A percentile compares a stretch with the other conserved stretches of the same genome.
Conservation (phyloP, 2,797 vertebrate species). For the Schizothorax lantsangensis region DNA sequence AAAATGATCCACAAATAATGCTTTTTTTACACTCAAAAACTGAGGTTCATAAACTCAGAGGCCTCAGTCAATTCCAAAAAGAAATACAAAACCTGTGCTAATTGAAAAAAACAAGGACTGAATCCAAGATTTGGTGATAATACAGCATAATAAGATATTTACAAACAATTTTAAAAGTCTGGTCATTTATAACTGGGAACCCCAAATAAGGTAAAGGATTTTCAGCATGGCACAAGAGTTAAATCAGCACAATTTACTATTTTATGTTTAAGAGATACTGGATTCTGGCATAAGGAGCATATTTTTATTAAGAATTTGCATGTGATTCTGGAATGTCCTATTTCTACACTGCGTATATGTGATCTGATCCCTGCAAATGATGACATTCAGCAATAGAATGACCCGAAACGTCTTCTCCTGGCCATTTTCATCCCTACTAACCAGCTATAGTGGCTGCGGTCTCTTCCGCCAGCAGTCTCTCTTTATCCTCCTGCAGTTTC, state of each 20-base stretch:
- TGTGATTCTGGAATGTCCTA: not conserved
- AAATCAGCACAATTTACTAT: not conserved
- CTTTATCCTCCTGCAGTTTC: conserved; percentile 84
- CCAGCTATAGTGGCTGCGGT: conserved; percentile 85
- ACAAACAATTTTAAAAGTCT: not conserved
- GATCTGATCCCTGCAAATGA: not conserved
- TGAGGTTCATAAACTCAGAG: not conserved
- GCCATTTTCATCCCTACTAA: conserved; percentile 53
- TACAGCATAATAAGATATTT: not conserved
- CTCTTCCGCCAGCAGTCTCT: conserved; percentile 81
- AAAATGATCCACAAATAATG: not conserved
- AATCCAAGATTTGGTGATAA: not conserved
- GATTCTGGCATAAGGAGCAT: not conserved
- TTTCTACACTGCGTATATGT: not conserved
- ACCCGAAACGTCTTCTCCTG: not conserved
- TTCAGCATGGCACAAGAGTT: not conserved
- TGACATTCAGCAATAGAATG: not conserved
- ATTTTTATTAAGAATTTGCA: not conserved
- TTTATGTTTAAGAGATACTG: not conserved
- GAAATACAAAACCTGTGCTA: not conserved
- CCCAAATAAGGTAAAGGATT: not conserved
- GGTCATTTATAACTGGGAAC: not conserved
- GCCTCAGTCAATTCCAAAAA: not conserved
- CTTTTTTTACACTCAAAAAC: not conserved
- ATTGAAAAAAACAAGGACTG: not conserved